A percentile compares a stretch with the other conserved stretches of the same genome.
Evolutionary conservation across 2,797 vertebrate species (phyloP).

Genomic region (Fistularia tabacaria): DNA sequence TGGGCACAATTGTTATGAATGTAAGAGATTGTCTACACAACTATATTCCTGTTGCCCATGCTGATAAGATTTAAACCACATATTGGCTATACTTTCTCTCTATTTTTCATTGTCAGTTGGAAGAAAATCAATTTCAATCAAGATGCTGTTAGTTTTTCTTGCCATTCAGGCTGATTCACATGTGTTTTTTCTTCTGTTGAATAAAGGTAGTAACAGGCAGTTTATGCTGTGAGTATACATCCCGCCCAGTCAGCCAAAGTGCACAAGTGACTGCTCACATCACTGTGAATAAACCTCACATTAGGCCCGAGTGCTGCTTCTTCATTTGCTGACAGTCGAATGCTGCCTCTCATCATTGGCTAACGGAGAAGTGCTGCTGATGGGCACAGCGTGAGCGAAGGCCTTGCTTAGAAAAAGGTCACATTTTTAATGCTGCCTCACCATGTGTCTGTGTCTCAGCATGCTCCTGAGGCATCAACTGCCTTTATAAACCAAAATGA

Average conservation of each 20-base stretch:
- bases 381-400: constrained; percentile 34
- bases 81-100: no score
- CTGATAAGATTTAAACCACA: no score
- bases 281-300: constrained; percentile 17
- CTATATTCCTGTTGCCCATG: no score
- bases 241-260: constrained; percentile 14
- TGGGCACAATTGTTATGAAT: no score
- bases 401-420: constrained; percentile 51
- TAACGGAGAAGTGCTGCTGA: constrained; percentile 42
- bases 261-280: constrained; percentile 26
- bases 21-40: no score
- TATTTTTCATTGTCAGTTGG: no score
- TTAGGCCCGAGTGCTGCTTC: constrained; percentile 8
- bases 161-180: constrained; percentile 2
- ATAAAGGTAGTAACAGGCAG: constrained; percentile 14
- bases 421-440: constrained; percentile 58
- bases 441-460: constrained; percentile 8
- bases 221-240: constrained; percentile 19
- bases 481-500: constrained; percentile 37
- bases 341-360: constrained; percentile 22
- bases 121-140: no score
- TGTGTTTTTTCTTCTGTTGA: background rate
- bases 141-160: no score
- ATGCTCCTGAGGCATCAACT: constrained; percentile 29
- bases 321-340: background rate